Evolutionary conservation across 2,888 invertebrate species (phyloP), one percentile per base, ranked within the genome.

Genomic region (Rhorus exstirpatorius): DNA sequence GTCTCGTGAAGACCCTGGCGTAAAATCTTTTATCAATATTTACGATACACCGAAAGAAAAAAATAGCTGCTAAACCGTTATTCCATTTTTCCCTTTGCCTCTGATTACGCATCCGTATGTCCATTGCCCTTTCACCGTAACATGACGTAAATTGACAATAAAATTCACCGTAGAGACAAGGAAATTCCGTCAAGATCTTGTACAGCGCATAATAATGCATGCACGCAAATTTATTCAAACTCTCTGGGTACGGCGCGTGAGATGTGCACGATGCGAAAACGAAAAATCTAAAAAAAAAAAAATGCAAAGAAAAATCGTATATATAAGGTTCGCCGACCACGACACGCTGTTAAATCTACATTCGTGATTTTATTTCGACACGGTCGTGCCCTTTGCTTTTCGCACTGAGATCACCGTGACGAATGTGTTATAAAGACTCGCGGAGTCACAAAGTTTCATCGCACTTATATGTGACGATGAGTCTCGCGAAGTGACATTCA

Each of bases 211-310:
- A 58, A n/a, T n/a, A n/a, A n/a, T n/a, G n/a, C n/a, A 65, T 78
- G 51, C 44, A 67, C 53, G 84, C 81, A 87, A 87, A 87, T 87
- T 87, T 87, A 86, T 88, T 87, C 86, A 88, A 81, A 81, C 41
- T 21, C 46, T 17, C 38, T 41, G 51, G 31, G 12, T n/a, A 58
- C 44, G 58, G 8, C 63, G 55, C 10, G n/a, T 41, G 53, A 74
- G n/a, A n/a, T n/a, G n/a, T 58, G 53, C 44, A 17, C 14, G 26
- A 41, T 31, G 3, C 31, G 35, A n/a, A 70, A 70, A 35, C 49
- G 17, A 68, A 67, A 17, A 38, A 53, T n/a, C 6, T 31, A 17
- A 46, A 78, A 49, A 55, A 71, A 14, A 58, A 14, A 35, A 21
- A 35, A 14, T 1, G 31, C 38, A 14, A 61, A 49, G 19, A 67